Evolutionary conservation across 2,113 vertebrate species (phyloP).

Genomic region (Pollimyrus isidori): DNA sequence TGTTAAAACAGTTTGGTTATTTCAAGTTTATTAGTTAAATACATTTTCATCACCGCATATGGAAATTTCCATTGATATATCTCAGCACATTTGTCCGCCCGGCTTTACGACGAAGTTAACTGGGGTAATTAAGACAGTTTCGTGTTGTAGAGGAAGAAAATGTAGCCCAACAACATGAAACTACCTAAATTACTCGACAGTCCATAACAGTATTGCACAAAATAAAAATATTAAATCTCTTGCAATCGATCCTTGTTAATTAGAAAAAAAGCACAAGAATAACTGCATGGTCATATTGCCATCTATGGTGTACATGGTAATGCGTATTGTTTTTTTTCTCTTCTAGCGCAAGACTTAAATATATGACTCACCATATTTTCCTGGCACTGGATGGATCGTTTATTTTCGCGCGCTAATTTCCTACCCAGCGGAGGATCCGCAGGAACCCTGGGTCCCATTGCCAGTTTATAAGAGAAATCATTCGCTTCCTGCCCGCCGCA

Average conservation of each 20-base stretch:
- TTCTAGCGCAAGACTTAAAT: neutral
- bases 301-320: neutral
- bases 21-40: neutral
- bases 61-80: neutral
- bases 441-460: neutral
- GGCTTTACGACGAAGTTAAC: constrained; percentile 74
- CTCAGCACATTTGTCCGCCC: neutral
- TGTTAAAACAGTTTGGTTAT: constrained; percentile 11
- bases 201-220: constrained; percentile 53
- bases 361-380: constrained; percentile 2
- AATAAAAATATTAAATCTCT: constrained; percentile 34
- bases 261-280: neutral
- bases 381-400: neutral
- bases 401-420: neutral
- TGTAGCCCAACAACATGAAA: constrained; percentile 98
- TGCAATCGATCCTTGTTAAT: constrained; percentile 20
- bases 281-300: neutral
- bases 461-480: neutral
- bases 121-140: constrained; percentile 97
- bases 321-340: neutral
- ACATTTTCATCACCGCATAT: neutral
- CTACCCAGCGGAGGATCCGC: neutral
- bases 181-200: constrained; percentile 98
- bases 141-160: constrained; percentile 90
- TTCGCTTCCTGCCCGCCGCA: constrained; percentile 69